Conservation (phyloP, 1,140 invertebrate species). For the Lasioglossum baleicum region DNA sequence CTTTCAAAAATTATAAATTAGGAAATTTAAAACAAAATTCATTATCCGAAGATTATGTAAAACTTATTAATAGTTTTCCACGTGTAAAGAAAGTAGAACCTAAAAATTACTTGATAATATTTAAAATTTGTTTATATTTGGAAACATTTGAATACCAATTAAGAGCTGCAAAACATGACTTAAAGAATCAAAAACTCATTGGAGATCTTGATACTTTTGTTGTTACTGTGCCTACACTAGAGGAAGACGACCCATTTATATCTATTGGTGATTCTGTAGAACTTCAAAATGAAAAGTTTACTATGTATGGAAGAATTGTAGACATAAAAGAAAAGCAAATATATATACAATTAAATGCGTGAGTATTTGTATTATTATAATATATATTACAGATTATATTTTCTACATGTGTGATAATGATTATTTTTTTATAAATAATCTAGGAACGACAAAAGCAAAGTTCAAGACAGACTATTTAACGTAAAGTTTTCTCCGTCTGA, state of each 20-base stretch:
- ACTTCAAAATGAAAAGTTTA: constrained; percentile 43
- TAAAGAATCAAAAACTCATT: constrained; percentile 68
- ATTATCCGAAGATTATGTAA: constrained; percentile 11
- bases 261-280: constrained; percentile 86
- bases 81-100: constrained; percentile 14
- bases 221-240: constrained; percentile 85
- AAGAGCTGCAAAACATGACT: constrained; percentile 84
- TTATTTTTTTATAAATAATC: constrained; percentile 36
- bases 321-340: constrained; percentile 23
- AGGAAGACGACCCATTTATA: constrained; percentile 88
- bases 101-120: constrained; percentile 81
- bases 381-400: background rate
- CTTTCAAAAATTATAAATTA: no score
- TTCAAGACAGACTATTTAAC: constrained; percentile 28
- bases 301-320: constrained; percentile 17
- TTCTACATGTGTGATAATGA: no score
- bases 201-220: constrained; percentile 82
- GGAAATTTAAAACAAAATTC: background rate
- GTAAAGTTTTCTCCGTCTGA: constrained; percentile 53
- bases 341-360: background rate
- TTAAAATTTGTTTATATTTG: constrained; percentile 86
- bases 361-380: background rate
- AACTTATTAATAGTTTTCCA: constrained; percentile 18
- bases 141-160: constrained; percentile 86
- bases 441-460: constrained; percentile 17